Evolutionary conservation across 2,113 vertebrate species (phyloP), one percentile per base, ranked within the genome.

Genomic region (Eleginops maclovinus): DNA sequence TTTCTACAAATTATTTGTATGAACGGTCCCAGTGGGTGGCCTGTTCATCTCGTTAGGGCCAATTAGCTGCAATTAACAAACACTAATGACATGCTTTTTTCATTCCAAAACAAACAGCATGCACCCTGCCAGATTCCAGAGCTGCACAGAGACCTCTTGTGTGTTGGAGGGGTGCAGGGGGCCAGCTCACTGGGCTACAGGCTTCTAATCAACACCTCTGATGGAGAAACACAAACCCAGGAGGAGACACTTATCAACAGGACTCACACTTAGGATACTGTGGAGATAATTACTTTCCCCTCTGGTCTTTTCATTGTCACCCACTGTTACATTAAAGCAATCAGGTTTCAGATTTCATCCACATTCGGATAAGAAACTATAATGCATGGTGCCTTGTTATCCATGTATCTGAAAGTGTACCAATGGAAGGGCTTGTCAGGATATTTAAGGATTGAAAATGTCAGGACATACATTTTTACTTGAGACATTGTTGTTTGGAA

Each of bases 11-110:
- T 98, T 97, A 97, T 97, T 97, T 97, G 96, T 97, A 95, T 96
- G 96, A 96, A 95, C 93, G 95, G 93, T 97, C 97, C 97, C 97
- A 96, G 96, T 96, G 97, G 97, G 96, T 97, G 97, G 96, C 94
- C 97, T 97, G 96, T 97, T 98, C 97, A 97, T 98, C 96, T 97
- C 95, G 96, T 99, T 99, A 97, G 96, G 95, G 95, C 96, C 97
- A 99, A 98, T 99, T 99, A 99, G 96, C 96, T 96, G 95, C 96
- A 99, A 99, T 99, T 99, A 99, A 97, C 96, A 99, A 94, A 95
- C 96, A 96, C 97, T 99, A 98, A 99, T 99, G 96, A 98, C 96
- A 96, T 95, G 95, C 94, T 96, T 96, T 87, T 96, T 86, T 86
- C 87, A 79, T 72, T 89, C 91, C 91, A 92, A 94, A 94, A 92